phyloP scores from a whole-genome alignment of 1,140 invertebrate species.

The Forficula auricularia region DNA sequence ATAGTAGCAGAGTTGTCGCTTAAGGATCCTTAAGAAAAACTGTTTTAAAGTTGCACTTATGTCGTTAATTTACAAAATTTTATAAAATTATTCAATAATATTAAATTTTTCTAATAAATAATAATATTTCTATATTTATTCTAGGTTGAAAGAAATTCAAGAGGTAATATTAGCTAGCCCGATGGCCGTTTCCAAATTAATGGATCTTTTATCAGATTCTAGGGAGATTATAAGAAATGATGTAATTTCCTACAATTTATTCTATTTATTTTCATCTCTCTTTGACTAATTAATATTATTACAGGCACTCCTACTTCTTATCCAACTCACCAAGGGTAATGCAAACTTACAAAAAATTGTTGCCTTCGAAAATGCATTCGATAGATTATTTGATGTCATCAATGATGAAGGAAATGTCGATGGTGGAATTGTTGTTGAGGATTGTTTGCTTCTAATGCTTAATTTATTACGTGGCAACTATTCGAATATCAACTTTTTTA shows the following conservation, averaged over 20 bases:
- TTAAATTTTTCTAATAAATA: too few relatives aligned
- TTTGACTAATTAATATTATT: constrained; percentile 11
- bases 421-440: constrained; percentile 95
- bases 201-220: constrained; percentile 85
- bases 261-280: neutral
- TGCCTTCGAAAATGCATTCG: constrained; percentile 97
- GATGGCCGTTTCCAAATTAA: constrained; percentile 93
- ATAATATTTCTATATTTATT: constrained; percentile 9
- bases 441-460: constrained; percentile 86
- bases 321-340: constrained; percentile 86
- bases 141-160: constrained; percentile 76
- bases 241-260: constrained; percentile 30
- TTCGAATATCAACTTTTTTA: constrained; percentile 97
- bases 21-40: too few relatives aligned
- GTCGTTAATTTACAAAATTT: too few relatives aligned
- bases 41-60: too few relatives aligned
- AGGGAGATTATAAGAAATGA: constrained; percentile 95
- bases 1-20: too few relatives aligned
- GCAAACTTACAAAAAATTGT: constrained; percentile 99
- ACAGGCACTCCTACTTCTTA: constrained; percentile 71
- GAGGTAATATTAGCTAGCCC: constrained; percentile 86
- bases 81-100: too few relatives aligned
- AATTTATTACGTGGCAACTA: constrained; percentile 89
- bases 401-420: constrained; percentile 80
- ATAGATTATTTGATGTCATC: constrained; percentile 86